Conservation (phyloP, 2,888 invertebrate species). For the Cenopis cana region DNA sequence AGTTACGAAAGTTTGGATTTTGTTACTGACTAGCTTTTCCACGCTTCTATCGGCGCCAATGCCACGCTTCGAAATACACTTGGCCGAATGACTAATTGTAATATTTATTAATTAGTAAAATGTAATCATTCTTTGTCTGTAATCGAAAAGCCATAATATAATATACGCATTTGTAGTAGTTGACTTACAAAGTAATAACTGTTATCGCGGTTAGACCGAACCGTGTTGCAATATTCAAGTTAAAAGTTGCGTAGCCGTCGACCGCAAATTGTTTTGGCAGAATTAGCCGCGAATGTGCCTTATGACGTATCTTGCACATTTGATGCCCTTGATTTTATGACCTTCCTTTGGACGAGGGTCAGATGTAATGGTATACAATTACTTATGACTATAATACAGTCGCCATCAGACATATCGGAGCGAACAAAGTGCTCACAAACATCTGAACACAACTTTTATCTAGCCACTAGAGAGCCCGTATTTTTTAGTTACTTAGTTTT, state of each 20-base stretch:
- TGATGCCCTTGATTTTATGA: constrained; percentile 17
- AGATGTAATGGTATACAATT: too few species aligned
- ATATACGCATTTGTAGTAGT: not conserved
- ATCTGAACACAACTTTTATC: too few species aligned
- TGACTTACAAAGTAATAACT: constrained; percentile 19
- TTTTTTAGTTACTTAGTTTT: too few species aligned
- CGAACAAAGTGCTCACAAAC: too few species aligned
- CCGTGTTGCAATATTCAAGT: constrained; percentile 22
- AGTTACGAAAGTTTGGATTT: not conserved
- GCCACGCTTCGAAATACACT: too few species aligned
- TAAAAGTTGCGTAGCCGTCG: constrained; percentile 25
- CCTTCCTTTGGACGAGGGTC: constrained; percentile 2
- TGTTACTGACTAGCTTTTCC: too few species aligned
- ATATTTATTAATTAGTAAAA: not conserved
- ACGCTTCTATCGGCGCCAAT: too few species aligned
- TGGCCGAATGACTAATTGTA: too few species aligned
- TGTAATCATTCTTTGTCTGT: not conserved
- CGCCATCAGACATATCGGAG: too few species aligned
- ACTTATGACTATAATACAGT: too few species aligned
- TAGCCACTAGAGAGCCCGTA: too few species aligned
- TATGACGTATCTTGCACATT: not conserved
- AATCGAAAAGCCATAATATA: not conserved
- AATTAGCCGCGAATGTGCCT: constrained; percentile 7
- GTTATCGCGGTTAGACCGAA: constrained; percentile 5
- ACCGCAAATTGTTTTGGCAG: constrained; percentile 22